Base-by-base conservation (phyloP, 92 coral and sea anemone species). In the Galaxea fascicularis region DNA sequence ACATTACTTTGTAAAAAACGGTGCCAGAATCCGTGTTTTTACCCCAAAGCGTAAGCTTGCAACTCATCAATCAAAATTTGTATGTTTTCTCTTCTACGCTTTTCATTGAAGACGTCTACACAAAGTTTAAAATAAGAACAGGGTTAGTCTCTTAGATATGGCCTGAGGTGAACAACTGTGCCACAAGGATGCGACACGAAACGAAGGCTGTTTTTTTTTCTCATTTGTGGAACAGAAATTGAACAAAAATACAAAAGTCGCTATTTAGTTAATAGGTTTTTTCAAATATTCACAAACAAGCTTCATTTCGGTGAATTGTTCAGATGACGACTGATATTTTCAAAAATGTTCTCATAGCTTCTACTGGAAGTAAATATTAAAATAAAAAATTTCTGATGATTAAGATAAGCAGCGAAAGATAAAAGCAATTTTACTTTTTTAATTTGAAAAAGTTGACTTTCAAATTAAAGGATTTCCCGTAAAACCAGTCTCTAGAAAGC, bases 351-450 rank as follows among this genome's bases (percentile, higher is more conserved):
- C 60, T 54, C 24, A 49, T 22, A 56, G 35, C 44, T 41, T 77
- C 14, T 41, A 8, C 74, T 52, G 18, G 29, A 60, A 60, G 7
- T 51, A 16, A 49, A 65, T 62, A 41, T 29, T 58, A 28, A 66
- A 67, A 79, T 79, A 8, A 79, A 79, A 79, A 64, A 79, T 79
- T 64, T 20, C 65, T 79, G 84, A 49, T 28, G 18, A 47, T 27
- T 62, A 77, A 79, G 84, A 79, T 79, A 45, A 65, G 84, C 64
- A 8, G 28, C 21, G 47, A 13, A 71, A 51, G 65, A 79, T 66
- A 46, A 66, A 65, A 44, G 30, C 59, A 68, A 31, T 52, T 66
- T 52, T 67, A 30, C 75, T 66, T 66, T 67, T 65, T 66, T 79
- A 39, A 22, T 49, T 51, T 20, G 46, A 64, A 41, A 29, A 18